Conservation (phyloP, 2,113 vertebrate genomes). For the Muntiacus muntjak region DNA sequence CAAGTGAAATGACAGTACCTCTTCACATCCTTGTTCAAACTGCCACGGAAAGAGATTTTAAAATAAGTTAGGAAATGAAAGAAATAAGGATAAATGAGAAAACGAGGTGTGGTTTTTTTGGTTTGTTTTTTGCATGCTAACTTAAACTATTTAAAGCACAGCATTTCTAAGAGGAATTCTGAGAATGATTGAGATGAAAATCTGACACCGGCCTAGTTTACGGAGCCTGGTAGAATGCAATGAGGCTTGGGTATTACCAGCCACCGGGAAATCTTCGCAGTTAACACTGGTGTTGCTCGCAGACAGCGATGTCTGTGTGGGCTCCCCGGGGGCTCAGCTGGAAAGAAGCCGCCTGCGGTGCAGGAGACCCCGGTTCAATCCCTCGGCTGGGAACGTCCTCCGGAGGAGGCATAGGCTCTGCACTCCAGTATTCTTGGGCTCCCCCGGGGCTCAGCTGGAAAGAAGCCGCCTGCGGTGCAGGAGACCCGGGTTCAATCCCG, state of each 20-base stretch:
- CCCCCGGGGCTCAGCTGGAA: not conserved
- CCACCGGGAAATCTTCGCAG: not conserved
- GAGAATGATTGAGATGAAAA: constrained; percentile 42
- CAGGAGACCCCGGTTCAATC: not conserved
- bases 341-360: not conserved
- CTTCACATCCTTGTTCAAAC: constrained; percentile 23
- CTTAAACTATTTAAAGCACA: constrained; percentile 52
- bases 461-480: not conserved
- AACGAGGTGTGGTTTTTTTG: not conserved
- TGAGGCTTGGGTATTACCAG: not conserved
- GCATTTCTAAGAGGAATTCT: constrained; percentile 31
- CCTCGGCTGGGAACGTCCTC: not conserved
- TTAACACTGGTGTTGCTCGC: not conserved
- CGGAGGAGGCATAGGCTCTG: not conserved
- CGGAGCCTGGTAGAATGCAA: not conserved
- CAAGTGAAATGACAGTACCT: constrained; percentile 14
- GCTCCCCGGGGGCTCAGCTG: not conserved
- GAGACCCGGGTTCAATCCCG: not conserved
- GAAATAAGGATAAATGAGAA: not conserved
- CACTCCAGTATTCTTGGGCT: not conserved
- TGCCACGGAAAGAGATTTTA: not conserved
- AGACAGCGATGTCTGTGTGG: not conserved
- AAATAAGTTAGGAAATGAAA: constrained; percentile 25
- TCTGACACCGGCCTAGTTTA: constrained; percentile 43
- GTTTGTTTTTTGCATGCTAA: not conserved